Percentiles rank a stretch among this genome's conserved stretches.
Evolutionary conservation across 2,113 vertebrate genomes (phyloP).

Genomic region (Gasterosteus aculeatus): DNA sequence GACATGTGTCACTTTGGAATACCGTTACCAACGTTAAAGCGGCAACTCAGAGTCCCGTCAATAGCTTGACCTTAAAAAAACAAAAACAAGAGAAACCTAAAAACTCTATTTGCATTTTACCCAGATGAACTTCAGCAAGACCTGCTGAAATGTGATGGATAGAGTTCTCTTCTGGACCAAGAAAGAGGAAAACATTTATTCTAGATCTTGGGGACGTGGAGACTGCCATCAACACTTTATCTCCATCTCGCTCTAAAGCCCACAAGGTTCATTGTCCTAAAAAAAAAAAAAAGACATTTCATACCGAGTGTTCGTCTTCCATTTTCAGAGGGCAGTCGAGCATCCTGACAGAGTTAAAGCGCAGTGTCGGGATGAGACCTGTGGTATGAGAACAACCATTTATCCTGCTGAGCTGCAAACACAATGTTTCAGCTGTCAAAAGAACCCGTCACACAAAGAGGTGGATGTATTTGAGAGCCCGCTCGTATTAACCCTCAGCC

Average conservation of each 20-base stretch:
- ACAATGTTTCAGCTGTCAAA: conserved; percentile 41
- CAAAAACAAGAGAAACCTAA: not conserved
- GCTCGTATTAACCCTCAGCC: conserved; percentile 23
- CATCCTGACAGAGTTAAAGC: conserved; percentile 42
- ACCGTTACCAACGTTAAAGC: conserved; percentile 23
- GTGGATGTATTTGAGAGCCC: conserved; percentile 45
- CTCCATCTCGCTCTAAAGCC: conserved; percentile 61
- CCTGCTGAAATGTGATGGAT: conserved; percentile 58
- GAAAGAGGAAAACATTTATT: conserved; percentile 61
- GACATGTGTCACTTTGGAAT: conserved; percentile 41
- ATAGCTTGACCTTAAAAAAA: conserved; percentile 30
- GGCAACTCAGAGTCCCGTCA: conserved; percentile 2
- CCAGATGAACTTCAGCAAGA: conserved; percentile 21
- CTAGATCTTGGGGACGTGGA: conserved; percentile 65
- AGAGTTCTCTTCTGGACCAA: conserved; percentile 41
- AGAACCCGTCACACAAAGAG: conserved; percentile 34
- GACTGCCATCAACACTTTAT: conserved; percentile 63
- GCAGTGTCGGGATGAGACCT: conserved; percentile 13
- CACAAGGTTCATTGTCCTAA: conserved; percentile 71
- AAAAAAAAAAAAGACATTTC: conserved; percentile 58
- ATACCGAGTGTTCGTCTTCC: conserved; percentile 40
- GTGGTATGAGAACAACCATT: conserved; percentile 41
- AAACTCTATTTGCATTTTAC: conserved; percentile 36
- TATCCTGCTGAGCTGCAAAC: conserved; percentile 24
- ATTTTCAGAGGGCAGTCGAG: conserved; percentile 52